A percentile compares a stretch with the other conserved stretches of the same genome.
phyloP scores from a whole-genome alignment of 92 coral and sea anemone species.

The Porites lobata region DNA sequence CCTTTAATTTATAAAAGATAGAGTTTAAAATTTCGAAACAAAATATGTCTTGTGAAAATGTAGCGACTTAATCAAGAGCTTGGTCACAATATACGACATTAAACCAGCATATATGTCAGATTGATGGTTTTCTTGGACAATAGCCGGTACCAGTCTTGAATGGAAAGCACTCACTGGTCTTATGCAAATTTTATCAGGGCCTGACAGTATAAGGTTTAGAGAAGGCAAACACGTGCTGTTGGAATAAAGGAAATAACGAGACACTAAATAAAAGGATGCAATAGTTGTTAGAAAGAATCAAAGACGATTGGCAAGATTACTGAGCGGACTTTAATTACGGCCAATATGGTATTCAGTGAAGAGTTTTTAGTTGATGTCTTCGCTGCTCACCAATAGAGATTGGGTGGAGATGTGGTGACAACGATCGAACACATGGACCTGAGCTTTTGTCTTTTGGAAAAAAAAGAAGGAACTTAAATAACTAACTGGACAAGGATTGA shows the following conservation, averaged over 20 bases:
- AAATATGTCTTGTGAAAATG: too few species aligned
- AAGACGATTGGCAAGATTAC: not conserved
- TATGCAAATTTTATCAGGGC: slow-evolving; percentile 34
- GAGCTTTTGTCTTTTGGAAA: not conserved
- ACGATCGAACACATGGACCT: not conserved
- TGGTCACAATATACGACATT: not conserved
- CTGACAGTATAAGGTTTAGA: not conserved
- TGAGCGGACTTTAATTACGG: not conserved
- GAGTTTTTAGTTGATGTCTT: not conserved
- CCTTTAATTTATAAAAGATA: too few species aligned
- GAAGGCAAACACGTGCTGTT: slow-evolving; percentile 9
- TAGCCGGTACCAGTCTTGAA: slow-evolving; percentile 40
- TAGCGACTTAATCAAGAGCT: too few species aligned
- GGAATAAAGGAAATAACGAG: not conserved
- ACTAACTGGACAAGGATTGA: not conserved
- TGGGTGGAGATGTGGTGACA: not conserved
- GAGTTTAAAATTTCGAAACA: too few species aligned
- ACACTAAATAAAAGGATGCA: not conserved
- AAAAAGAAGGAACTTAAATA: not conserved
- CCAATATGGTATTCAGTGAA: not conserved
- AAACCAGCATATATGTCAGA: not conserved
- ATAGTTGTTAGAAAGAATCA: not conserved
- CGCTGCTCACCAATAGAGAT: not conserved
- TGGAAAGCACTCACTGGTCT: slow-evolving; percentile 11
- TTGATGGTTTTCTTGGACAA: not conserved